Conservation (phyloP, 2,797 vertebrate genomes). For the Dromococcyx pavoninus region DNA sequence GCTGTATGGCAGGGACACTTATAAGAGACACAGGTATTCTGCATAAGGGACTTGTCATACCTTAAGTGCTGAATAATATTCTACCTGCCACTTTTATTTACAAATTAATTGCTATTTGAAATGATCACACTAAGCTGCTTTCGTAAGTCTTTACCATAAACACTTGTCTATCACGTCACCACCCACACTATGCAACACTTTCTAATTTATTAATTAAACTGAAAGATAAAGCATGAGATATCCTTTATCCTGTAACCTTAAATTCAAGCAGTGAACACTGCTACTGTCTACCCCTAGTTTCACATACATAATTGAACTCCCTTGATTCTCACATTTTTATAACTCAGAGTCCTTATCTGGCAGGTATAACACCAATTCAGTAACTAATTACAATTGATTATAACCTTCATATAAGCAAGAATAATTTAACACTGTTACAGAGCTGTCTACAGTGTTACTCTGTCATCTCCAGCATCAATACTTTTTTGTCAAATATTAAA, state of each 20-base stretch:
- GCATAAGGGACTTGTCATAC: fast-evolving
- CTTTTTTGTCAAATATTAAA: not conserved
- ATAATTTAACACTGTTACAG: not conserved
- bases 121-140: not conserved
- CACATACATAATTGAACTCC: not conserved
- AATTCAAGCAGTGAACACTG: not conserved
- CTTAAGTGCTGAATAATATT: fast-evolving
- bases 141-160: not conserved
- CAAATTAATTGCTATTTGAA: not conserved
- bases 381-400: not conserved
- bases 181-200: not conserved
- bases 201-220: not conserved
- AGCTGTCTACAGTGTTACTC: not conserved
- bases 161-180: not conserved
- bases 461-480: not conserved
- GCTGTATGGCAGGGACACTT: not conserved
- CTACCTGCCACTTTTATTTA: not conserved
- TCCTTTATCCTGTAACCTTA: fast-evolving
- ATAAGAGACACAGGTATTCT: not conserved
- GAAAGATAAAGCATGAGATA: not conserved
- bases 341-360: not conserved
- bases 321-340: not conserved
- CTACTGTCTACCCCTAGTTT: not conserved
- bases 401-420: not conserved
- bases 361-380: not conserved